Evolutionary conservation across 1,140 invertebrate species (phyloP), one percentile per base, ranked within the genome.

Genomic region (Laodelphax striatellus): DNA sequence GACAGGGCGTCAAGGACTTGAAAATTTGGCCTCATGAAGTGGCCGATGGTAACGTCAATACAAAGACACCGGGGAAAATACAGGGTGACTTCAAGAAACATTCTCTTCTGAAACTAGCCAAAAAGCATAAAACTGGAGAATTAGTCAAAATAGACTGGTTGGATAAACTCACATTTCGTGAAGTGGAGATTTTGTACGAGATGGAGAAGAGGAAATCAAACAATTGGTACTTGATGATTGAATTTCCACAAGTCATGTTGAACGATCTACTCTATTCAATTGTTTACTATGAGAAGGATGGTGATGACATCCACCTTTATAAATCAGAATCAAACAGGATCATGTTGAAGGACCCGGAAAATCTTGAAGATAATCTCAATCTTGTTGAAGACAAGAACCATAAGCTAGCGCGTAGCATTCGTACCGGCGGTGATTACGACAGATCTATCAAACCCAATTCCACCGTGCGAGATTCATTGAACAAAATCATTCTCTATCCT

Each of bases 91-190:
- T 38, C 11, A 9, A 38, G 34, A 38, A 38, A 13, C 34, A 38
- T 38, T 50, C 41, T 21, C 52, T 34, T 21, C 70, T 71, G 52
- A 65, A 84, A 76, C 75, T 98, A 31, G 89, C 89, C 0, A 98
- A 98, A 71, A 95, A 94, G 70, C 92, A 98, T 72, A 77, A 88
- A 58, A 93, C 93, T 75, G 94, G 95, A 11, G 91, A 96, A 70
- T 90, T 98, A 70, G 85, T 86, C 34, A 93, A 95, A 76, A 86
- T 97, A 31, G 94, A 97, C 72, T 99, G 97, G 97, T 72, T 99
- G 43, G 96, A 99, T 74, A 79, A 94, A 64, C 77, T 99, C 38
- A 94, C 95, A 9, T 98, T 98, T 73, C 77, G 92, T 38, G 92
- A 98, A 75, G 93, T 99, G 52, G 95, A 98, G 75, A 78, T 92